Evolutionary conservation across 2,113 vertebrate genomes (phyloP).

Genomic region (Callaeas wilsoni): DNA sequence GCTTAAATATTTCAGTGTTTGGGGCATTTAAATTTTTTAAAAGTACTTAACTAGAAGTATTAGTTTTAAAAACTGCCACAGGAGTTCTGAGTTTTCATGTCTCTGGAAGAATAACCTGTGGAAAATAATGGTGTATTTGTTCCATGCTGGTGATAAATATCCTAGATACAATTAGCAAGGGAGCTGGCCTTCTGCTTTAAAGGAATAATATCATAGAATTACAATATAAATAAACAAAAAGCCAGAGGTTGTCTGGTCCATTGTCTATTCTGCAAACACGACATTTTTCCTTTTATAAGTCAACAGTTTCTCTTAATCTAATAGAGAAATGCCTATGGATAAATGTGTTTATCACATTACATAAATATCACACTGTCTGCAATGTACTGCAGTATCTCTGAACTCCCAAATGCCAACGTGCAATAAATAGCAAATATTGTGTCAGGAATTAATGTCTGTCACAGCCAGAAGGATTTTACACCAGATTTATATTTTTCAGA

Average conservation of each 20-base stretch:
- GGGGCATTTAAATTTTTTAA: neutral
- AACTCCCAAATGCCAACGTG: neutral
- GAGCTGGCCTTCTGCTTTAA: neutral
- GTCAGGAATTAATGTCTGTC: neutral
- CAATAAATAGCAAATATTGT: constrained; percentile 3
- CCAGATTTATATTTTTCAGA: neutral
- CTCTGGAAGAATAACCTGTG: neutral
- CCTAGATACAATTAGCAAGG: neutral
- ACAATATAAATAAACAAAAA: neutral
- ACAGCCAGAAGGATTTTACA: constrained; percentile 16
- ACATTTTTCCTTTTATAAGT: neutral
- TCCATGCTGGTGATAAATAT: neutral
- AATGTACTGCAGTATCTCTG: neutral
- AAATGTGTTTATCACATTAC: neutral
- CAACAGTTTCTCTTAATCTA: constrained; percentile 6
- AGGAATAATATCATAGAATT: neutral
- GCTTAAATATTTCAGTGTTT: neutral
- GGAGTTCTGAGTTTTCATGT: neutral
- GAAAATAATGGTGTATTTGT: neutral
- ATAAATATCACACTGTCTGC: neutral
- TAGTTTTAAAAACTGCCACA: neutral
- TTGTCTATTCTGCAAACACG: neutral
- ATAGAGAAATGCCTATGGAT: neutral
- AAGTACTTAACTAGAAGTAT: neutral
- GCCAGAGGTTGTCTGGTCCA: neutral